Conservation (phyloP, 2,797 vertebrate species). For the Rhincodon typus region DNA sequence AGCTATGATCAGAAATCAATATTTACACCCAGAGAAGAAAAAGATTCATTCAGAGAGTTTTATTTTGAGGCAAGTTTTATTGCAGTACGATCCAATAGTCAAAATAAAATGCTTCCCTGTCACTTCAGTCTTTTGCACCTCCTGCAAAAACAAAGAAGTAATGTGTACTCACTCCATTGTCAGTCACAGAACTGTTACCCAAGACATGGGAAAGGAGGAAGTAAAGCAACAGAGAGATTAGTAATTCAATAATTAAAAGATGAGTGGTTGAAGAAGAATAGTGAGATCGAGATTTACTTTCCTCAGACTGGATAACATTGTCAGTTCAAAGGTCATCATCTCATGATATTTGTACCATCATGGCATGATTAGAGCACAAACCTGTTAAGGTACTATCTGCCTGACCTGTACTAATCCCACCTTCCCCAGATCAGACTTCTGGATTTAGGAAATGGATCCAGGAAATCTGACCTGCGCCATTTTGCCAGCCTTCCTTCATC, state of each 20-base stretch:
- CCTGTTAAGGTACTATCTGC: too few relatives aligned
- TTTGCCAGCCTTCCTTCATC: too few relatives aligned
- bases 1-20: not conserved
- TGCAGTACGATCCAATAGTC: not conserved
- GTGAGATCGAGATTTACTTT: slow-evolving; percentile 35
- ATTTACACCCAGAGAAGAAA: not conserved
- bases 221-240: slow-evolving; percentile 14
- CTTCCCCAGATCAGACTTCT: too few relatives aligned
- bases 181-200: not conserved
- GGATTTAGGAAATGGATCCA: too few relatives aligned
- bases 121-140: slow-evolving; percentile 43
- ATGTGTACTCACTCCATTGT: slow-evolving; percentile 37
- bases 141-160: slow-evolving; percentile 48
- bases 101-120: slow-evolving; percentile 43
- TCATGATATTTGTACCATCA: not conserved
- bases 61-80: not conserved
- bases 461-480: too few relatives aligned
- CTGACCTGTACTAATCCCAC: too few relatives aligned
- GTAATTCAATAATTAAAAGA: not conserved
- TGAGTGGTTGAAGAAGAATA: not conserved
- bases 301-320: slow-evolving; percentile 34
- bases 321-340: not conserved
- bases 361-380: too few relatives aligned
- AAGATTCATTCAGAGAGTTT: not conserved
- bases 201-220: not conserved